Evolutionary conservation across 2,797 vertebrate genomes (phyloP).

Genomic region (Botia kubotai): DNA sequence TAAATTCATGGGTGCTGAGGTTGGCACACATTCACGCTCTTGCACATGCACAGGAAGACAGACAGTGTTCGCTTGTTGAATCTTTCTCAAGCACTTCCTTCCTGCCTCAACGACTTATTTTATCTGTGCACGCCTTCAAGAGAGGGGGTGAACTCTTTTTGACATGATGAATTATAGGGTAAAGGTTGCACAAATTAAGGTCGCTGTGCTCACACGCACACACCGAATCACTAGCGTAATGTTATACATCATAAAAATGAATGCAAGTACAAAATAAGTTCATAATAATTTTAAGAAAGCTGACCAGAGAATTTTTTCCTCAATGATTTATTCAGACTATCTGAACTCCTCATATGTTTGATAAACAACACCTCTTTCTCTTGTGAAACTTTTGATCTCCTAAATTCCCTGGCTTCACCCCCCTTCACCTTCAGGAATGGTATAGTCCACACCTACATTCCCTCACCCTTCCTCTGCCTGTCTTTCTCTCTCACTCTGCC

Average conservation of each 20-base stretch:
- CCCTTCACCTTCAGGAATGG: constrained; percentile 73
- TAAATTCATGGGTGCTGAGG: constrained; percentile 1
- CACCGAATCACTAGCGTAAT: background rate
- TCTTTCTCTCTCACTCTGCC: constrained; percentile 31
- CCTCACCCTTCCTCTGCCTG: constrained; percentile 34
- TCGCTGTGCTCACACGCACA: background rate
- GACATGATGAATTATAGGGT: background rate
- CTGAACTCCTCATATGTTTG: background rate
- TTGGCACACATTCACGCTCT: constrained; percentile 39
- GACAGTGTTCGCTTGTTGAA: constrained; percentile 48
- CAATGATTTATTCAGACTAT: background rate
- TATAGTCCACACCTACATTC: constrained; percentile 74
- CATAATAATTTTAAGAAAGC: background rate
- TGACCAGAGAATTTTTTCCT: background rate
- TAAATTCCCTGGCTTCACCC: constrained; percentile 56
- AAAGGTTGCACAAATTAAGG: background rate
- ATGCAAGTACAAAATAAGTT: background rate
- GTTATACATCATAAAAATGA: background rate
- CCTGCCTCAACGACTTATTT: constrained; percentile 69
- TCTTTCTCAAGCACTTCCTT: constrained; percentile 77
- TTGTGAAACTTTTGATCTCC: constrained; percentile 15
- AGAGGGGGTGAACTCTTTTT: constrained; percentile 29
- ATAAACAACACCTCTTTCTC: background rate
- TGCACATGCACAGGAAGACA: constrained; percentile 65
- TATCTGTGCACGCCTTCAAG: constrained; percentile 21